Conservation (phyloP, 2,888 invertebrate genomes). For the Strigamia maritima region DNA sequence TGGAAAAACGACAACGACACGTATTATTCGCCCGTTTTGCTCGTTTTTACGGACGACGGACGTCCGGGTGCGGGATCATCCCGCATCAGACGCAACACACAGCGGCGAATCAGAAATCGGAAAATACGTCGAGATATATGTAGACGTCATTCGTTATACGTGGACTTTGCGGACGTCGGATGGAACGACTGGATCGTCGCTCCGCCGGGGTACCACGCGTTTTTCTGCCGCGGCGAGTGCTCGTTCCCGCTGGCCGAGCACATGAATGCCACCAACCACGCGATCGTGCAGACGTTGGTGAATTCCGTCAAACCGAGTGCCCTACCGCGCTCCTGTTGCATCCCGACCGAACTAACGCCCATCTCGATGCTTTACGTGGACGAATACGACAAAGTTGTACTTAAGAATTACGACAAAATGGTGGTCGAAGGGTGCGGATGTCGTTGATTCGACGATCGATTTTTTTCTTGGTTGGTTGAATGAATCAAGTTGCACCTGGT, state of each 20-base stretch:
- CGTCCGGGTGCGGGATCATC: constrained; percentile 45
- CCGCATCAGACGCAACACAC: constrained; percentile 16
- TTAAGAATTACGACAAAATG: constrained; percentile 99
- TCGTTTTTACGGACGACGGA: constrained; percentile 84
- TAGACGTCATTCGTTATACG: constrained; percentile 81
- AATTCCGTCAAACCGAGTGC: constrained; percentile 85
- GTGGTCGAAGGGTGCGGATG: constrained; percentile 97
- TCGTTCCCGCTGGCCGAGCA: constrained; percentile 90
- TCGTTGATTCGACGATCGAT: constrained; percentile 64
- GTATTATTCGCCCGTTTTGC: constrained; percentile 70
- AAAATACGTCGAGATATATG: constrained; percentile 58
- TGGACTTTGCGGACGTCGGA: constrained; percentile 93
- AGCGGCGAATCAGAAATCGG: constrained; percentile 56
- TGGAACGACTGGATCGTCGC: constrained; percentile 99
- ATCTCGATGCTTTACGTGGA: constrained; percentile 97
- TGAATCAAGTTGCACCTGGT: too few relatives aligned
- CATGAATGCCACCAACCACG: constrained; percentile 96
- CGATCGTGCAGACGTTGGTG: constrained; percentile 94
- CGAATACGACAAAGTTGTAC: constrained; percentile 87
- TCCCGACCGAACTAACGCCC: constrained; percentile 87
- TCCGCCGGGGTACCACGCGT: constrained; percentile 92
- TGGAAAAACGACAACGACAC: constrained; percentile 48
- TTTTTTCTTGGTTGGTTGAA: too few relatives aligned
- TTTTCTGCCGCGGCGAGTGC: constrained; percentile 93
- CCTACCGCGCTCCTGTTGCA: constrained; percentile 95